These are phyloP conservation scores for Scaptomyza parva DNA, from an alignment of 2,888 invertebrate genomes.

Conservation along the genomic window DNA sequence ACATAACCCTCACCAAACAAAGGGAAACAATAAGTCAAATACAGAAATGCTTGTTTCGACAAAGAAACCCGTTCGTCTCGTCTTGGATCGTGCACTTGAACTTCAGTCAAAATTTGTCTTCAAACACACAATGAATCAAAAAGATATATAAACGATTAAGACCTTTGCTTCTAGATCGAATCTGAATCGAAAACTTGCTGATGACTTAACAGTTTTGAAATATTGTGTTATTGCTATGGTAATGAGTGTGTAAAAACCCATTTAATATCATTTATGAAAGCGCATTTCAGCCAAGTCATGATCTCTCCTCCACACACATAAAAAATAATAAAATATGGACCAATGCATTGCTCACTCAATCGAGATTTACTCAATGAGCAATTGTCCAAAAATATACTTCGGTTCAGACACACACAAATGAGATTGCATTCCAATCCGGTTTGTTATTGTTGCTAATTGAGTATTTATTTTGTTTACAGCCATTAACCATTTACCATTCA, in stretches of 20 bases:
- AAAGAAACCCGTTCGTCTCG: conserved; percentile 34
- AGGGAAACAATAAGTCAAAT: conserved; percentile 42
- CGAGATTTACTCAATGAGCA: conserved; percentile 25
- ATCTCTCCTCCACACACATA: conserved; percentile 4
- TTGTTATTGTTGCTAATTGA: conserved; percentile 40
- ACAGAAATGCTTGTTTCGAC: conserved; percentile 34
- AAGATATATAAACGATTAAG: conserved; percentile 19
- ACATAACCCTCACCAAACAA: conserved; percentile 51
- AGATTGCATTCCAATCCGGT: conserved; percentile 46
- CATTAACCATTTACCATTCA: too few species aligned
- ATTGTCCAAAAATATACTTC: conserved; percentile 22
- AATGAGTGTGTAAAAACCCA: conserved; percentile 39
- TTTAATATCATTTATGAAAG: conserved; percentile 25
- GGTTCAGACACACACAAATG: conserved; percentile 19
- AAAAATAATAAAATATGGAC: conserved; percentile 17
- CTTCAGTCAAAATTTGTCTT: conserved; percentile 27
- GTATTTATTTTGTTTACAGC: conserved; percentile 3
- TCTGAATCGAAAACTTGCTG: conserved; percentile 19
- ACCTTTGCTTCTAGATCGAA: conserved; percentile 21
- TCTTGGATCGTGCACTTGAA: conserved; percentile 63
- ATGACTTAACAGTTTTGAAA: conserved; percentile 45
- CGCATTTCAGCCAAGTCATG: conserved; percentile 45
- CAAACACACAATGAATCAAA: conserved; percentile 16
- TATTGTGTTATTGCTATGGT: conserved; percentile 15
- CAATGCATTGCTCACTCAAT: conserved; percentile 22